A percentile compares a stretch with the other conserved stretches of the same genome.
Evolutionary conservation across 2,888 invertebrate species (phyloP).

Genomic region (Phalangium opilio): DNA sequence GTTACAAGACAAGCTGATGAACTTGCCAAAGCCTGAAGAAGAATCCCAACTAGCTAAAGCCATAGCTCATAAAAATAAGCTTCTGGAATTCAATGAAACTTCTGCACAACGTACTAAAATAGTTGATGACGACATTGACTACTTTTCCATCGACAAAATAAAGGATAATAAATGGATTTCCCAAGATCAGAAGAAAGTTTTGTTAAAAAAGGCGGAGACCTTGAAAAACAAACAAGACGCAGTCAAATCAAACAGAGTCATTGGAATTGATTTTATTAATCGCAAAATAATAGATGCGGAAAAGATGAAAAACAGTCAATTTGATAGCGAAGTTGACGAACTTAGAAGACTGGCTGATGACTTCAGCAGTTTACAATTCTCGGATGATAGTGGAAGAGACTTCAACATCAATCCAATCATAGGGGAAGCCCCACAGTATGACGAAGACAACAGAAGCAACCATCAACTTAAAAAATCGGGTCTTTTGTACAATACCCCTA

Average conservation of each 20-base stretch:
- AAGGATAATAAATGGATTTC: conserved; percentile 63
- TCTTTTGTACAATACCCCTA: not conserved
- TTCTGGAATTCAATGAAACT: conserved; percentile 57
- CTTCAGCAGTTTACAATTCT: not conserved
- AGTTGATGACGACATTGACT: conserved; percentile 87
- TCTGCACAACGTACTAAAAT: conserved; percentile 53
- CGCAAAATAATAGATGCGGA: conserved; percentile 20
- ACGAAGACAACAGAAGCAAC: not conserved
- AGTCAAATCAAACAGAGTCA: conserved; percentile 48
- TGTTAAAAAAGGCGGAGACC: conserved; percentile 44
- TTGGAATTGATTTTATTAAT: conserved; percentile 62
- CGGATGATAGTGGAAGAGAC: not conserved
- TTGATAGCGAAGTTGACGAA: too few species aligned
- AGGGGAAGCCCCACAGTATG: conserved; percentile 4
- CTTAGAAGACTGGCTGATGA: conserved; percentile 26
- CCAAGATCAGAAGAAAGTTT: conserved; percentile 41
- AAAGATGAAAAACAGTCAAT: not conserved
- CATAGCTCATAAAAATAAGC: conserved; percentile 55
- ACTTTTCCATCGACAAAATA: conserved; percentile 48
- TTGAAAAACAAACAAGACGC: conserved; percentile 51
- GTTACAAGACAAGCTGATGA: conserved; percentile 44
- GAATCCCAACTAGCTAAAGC: conserved; percentile 49
- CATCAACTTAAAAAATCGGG: not conserved
- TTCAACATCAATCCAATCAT: not conserved
- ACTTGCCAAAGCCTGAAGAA: not conserved